Evolutionary conservation across 2,797 vertebrate species (phyloP), one percentile per base, ranked within the genome.

Genomic region (Nannoperca obscura): DNA sequence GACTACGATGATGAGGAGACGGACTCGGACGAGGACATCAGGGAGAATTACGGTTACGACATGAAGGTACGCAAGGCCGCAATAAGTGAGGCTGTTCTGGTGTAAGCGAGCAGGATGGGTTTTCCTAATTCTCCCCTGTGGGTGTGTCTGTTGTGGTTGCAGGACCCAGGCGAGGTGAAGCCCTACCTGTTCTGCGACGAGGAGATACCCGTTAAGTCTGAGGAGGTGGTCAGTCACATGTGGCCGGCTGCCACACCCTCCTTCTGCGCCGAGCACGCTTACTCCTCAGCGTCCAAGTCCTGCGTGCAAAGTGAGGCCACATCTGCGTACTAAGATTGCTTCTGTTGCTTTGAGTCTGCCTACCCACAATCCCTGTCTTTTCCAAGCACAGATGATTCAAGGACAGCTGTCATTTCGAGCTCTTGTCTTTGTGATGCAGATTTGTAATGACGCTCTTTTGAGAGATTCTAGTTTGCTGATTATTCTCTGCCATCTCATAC

Each of bases 1-100:
- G 98, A 99, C 92, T 99, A 98, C 2, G 97, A 99, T 1, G 98
- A 99, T 5, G 98, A 99, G 81, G 98, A 99, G 91, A 99, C 98
- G 0, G 98, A 99, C 90, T 99, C 98, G 0, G 98, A 99, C 70
- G 98, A 99, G 91, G 98, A 98, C 86, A 97, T 99, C 86, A 93
- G 98, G 80, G 98, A 99, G 86, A 97, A 97, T 0, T 99, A 99
- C 0, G 97, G 98, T 72, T 99, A 98, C 19, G 97, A 99, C 78
- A 92, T 96, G 84, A 99, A 99, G 95, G 98, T 98, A 32, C 1
- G 44, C 0, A 11, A 32, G 53, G 30, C 38, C 5, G 36, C 8
- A 10, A 6, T 5, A 30, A 9, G 5, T 17, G 17, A 2, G 27
- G 0, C 1, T 5, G 2, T 63, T 50, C 1, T 1, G 0, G 0